Conservation (phyloP, 2,113 vertebrate species). For the Tychaedon coryphoeus region DNA sequence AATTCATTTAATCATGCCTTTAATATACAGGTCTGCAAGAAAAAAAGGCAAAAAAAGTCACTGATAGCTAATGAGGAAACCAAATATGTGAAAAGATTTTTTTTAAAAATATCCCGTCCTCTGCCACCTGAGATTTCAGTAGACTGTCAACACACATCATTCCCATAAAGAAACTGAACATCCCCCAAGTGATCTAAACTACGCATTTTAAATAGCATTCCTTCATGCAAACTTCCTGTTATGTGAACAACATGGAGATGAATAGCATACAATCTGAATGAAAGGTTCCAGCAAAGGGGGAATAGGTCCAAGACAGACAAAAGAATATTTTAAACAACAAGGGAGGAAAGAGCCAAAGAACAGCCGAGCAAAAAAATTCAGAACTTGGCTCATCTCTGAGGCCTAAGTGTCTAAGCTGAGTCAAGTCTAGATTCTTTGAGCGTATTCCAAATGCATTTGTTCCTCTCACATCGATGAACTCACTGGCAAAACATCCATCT, state of each 20-base stretch:
- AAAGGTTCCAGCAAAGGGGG: neutral
- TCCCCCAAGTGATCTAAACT: neutral
- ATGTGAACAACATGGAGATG: neutral
- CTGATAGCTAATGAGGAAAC: neutral
- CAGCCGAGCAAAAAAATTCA: neutral
- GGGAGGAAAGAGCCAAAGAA: neutral
- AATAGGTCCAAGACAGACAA: neutral
- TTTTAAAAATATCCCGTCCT: neutral
- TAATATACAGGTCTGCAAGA: neutral
- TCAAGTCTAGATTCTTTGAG: constrained; percentile 2
- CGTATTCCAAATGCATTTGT: neutral
- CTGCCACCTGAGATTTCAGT: neutral
- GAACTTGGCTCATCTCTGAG: neutral
- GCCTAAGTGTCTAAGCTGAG: neutral
- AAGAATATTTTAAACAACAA: neutral
- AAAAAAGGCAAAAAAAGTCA: neutral
- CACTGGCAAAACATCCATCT: constrained; percentile 49
- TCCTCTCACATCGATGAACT: constrained; percentile 31
- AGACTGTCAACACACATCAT: neutral
- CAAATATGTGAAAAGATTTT: rapidly evolving
- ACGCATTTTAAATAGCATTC: neutral
- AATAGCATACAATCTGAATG: neutral
- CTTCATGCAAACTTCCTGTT: neutral
- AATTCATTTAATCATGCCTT: neutral
- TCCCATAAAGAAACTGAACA: neutral